Conservation (phyloP, 2,113 vertebrate species). For the Gnathonemus echidnorhynchus region DNA sequence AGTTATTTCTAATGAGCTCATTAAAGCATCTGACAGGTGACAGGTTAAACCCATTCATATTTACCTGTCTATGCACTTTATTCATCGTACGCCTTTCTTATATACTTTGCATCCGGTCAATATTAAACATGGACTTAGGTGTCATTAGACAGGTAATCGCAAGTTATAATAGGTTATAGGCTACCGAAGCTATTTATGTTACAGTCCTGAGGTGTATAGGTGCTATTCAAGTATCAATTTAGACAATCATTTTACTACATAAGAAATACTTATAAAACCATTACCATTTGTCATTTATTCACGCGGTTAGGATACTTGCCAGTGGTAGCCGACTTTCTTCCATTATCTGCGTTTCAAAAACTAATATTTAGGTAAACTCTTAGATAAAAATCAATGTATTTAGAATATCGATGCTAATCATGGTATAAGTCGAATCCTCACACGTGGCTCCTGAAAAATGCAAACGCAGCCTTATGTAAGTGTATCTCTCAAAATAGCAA, state of each 20-base stretch:
- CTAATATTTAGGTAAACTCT: not conserved
- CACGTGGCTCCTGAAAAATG: not conserved
- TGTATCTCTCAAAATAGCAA: not conserved
- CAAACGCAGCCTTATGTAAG: slow-evolving; percentile 6
- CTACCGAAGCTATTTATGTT: not conserved
- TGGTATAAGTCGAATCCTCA: not conserved
- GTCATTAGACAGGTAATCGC: not conserved
- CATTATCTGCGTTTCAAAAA: not conserved
- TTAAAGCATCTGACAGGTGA: not conserved
- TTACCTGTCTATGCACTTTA: not conserved
- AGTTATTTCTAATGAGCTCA: not conserved
- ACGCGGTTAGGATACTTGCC: not conserved
- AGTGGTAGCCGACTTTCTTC: not conserved
- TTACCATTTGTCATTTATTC: not conserved
- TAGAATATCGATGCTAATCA: not conserved
- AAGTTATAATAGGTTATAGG: not conserved
- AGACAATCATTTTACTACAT: not conserved
- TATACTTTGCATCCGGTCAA: not conserved
- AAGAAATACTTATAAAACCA: not conserved
- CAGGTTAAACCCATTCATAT: not conserved
- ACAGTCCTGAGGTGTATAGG: not conserved
- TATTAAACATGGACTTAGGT: not conserved
- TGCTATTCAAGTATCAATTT: not conserved
- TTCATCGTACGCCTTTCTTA: not conserved
- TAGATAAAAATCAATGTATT: not conserved